Conservation (phyloP, 2,113 vertebrate species). For the Cryptotis parvus region DNA sequence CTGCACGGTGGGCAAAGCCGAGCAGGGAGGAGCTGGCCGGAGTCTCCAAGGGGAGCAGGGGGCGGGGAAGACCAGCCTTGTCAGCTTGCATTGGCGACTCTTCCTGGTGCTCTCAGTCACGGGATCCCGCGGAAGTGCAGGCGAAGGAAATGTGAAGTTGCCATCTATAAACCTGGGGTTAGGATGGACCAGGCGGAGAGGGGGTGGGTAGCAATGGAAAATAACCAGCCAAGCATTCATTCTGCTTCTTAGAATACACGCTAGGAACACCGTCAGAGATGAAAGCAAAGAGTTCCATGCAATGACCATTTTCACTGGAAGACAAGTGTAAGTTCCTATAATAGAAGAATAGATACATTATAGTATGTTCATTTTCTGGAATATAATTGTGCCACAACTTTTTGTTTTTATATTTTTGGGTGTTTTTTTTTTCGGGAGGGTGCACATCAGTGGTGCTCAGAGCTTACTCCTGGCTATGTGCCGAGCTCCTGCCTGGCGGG, state of each 20-base stretch:
- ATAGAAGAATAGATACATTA: not conserved
- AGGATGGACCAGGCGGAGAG: not conserved
- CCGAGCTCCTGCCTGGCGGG: too few species aligned
- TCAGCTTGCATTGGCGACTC: not conserved
- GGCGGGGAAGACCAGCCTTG: too few species aligned
- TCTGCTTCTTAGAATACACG: conserved; percentile 14
- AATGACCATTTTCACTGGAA: not conserved
- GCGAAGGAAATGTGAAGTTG: not conserved
- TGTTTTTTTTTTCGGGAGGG: too few species aligned
- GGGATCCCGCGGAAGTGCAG: not conserved
- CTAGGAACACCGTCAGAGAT: conserved; percentile 16
- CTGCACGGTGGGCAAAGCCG: not conserved
- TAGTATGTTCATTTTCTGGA: not conserved
- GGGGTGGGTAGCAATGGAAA: not conserved
- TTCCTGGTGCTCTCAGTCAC: not conserved
- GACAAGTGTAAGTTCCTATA: not conserved
- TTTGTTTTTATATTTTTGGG: not conserved
- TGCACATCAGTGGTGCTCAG: too few species aligned
- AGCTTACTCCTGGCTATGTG: too few species aligned
- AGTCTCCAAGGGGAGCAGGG: not conserved
- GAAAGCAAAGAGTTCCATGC: conserved; percentile 8
- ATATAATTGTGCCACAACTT: conserved; percentile 14
- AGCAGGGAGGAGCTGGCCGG: not conserved
- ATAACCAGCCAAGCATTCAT: not conserved
- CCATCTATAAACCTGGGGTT: not conserved